phyloP scores from a whole-genome alignment of 1,140 invertebrate genomes.

The Pseudomyrmex sp. region DNA sequence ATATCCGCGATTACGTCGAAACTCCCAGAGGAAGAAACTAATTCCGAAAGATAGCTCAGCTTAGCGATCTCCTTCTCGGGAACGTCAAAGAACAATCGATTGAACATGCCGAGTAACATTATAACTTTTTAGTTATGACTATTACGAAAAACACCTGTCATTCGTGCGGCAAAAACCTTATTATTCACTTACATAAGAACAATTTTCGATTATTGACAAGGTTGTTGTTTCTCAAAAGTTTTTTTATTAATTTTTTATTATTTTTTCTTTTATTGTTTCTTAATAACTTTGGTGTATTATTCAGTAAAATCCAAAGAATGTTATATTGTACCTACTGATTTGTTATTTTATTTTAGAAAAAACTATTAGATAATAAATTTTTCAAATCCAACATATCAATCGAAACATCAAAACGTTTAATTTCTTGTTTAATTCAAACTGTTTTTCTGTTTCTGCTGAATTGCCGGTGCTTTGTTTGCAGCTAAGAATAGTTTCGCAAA shows the following conservation, averaged over 20 bases:
- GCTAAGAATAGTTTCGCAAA: conserved; percentile 52
- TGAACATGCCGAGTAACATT: conserved; percentile 40
- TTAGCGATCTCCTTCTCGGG: conserved; percentile 59
- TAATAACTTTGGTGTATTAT: too few relatives aligned
- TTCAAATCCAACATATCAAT: neutral
- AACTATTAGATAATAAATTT: neutral
- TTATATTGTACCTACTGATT: too few relatives aligned
- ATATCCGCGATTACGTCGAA: conserved; percentile 76
- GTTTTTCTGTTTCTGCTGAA: conserved; percentile 9
- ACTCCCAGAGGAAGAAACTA: conserved; percentile 66
- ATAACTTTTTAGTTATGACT: conserved; percentile 33
- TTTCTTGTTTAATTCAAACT: neutral
- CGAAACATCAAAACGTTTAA: neutral
- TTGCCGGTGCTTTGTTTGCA: conserved; percentile 21
- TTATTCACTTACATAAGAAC: conserved; percentile 6
- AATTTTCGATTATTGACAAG: neutral
- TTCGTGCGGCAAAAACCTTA: conserved; percentile 26
- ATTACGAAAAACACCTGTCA: conserved; percentile 59
- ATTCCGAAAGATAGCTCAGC: conserved; percentile 67
- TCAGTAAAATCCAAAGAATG: too few relatives aligned
- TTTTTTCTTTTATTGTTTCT: too few relatives aligned
- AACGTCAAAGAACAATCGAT: conserved; percentile 67
- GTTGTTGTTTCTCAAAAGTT: neutral
- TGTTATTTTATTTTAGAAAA: too few relatives aligned
- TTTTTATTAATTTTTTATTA: conserved; percentile 16